Conservation (phyloP, 2,888 invertebrate species). For the Heteromurus nitidus region DNA sequence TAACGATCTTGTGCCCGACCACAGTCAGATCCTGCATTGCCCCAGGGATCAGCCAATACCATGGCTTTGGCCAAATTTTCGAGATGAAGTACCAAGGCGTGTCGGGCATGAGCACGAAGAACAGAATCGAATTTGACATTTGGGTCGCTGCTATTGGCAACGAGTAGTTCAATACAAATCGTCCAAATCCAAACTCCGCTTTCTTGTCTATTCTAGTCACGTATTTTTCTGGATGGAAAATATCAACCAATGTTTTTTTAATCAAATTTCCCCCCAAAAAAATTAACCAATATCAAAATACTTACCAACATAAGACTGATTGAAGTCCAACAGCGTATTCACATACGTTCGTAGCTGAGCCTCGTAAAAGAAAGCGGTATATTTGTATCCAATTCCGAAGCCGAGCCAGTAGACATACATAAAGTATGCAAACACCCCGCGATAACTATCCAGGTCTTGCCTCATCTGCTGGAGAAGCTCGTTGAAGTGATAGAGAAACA, state of each 20-base stretch:
- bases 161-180: conserved; percentile 1
- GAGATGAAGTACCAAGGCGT: conserved; percentile 44
- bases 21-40: conserved; percentile 43
- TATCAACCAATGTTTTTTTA: not conserved
- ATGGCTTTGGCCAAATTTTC: conserved; percentile 35
- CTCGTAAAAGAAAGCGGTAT: conserved; percentile 24
- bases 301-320: conserved; percentile 52
- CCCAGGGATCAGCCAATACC: conserved; percentile 54
- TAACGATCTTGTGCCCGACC: conserved; percentile 43
- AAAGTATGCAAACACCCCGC: conserved; percentile 53
- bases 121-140: conserved; percentile 45
- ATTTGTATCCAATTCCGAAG: conserved; percentile 40
- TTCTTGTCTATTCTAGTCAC: not conserved
- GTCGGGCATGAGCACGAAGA: conserved; percentile 29
- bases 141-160: conserved; percentile 35
- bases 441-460: conserved; percentile 31
- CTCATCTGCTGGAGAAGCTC: not conserved
- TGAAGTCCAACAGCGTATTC: conserved; percentile 42
- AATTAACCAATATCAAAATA: not conserved
- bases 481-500: not conserved
- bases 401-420: conserved; percentile 57
- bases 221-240: conserved; percentile 18
- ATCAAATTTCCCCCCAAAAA: not conserved
- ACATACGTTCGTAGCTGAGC: conserved; percentile 52
- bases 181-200: not conserved